phyloP scores from a whole-genome alignment of 1,140 invertebrate species.

The Uloborus diversus region DNA sequence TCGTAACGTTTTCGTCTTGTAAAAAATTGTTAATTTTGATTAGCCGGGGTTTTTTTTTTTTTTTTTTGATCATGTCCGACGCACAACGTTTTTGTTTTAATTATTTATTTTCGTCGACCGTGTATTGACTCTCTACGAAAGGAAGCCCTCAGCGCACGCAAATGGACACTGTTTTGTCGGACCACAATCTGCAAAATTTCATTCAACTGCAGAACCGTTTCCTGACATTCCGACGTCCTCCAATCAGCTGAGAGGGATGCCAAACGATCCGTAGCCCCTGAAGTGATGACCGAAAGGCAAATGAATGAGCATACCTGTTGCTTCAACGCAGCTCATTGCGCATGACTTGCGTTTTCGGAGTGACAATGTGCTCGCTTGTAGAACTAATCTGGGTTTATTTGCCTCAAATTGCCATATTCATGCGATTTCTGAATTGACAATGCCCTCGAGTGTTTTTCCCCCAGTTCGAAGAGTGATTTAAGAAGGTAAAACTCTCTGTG shows the following conservation, averaged over 20 bases:
- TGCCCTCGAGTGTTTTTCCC: too few relatives aligned
- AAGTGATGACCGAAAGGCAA: not conserved
- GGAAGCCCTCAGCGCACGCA: too few relatives aligned
- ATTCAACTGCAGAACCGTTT: slow-evolving; percentile 10
- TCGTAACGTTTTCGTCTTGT: too few relatives aligned
- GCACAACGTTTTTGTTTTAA: not conserved
- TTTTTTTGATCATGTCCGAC: too few relatives aligned
- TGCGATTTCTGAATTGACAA: too few relatives aligned
- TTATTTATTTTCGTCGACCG: not conserved
- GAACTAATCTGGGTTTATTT: not conserved
- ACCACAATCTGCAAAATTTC: not conserved
- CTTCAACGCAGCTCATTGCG: not conserved
- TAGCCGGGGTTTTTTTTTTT: too few relatives aligned
- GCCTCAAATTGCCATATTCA: not conserved
- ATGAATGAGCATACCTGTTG: not conserved
- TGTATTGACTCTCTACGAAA: not conserved
- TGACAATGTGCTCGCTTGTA: not conserved
- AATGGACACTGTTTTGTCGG: too few relatives aligned
- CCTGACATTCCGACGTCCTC: not conserved
- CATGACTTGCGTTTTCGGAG: not conserved
- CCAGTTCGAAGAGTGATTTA: too few relatives aligned
- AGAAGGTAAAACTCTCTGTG: too few relatives aligned
- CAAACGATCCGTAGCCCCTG: not conserved
- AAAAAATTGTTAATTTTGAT: too few relatives aligned
- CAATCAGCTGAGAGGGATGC: not conserved